phyloP scores from a whole-genome alignment of 2,797 vertebrate genomes.

The Microctenopoma steveboyesi region DNA sequence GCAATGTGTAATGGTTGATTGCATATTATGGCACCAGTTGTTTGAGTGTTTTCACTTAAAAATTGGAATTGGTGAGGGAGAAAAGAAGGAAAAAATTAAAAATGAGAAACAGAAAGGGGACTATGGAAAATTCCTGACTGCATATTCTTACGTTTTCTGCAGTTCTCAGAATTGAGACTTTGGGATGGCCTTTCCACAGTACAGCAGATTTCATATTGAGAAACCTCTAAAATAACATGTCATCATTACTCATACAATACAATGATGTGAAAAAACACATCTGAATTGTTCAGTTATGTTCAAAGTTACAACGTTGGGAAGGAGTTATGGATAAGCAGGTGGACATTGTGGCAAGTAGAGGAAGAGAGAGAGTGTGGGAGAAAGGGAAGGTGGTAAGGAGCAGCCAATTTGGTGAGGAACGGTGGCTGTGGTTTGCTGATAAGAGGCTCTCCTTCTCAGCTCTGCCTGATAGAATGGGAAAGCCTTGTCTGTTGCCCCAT shows the following conservation, averaged over 20 bases:
- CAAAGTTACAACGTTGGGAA: slow-evolving; percentile 47
- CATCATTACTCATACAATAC: slow-evolving; percentile 37
- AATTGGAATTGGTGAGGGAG: slow-evolving; percentile 47
- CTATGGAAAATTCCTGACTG: slow-evolving; percentile 49
- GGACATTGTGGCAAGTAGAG: slow-evolving; percentile 44
- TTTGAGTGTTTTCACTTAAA: slow-evolving; percentile 83
- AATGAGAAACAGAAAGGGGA: slow-evolving; percentile 33
- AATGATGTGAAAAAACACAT: slow-evolving; percentile 19
- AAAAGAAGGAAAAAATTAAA: slow-evolving; percentile 22
- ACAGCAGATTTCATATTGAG: slow-evolving; percentile 25
- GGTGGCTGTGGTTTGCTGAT: slow-evolving; percentile 87
- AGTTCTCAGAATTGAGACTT: slow-evolving; percentile 5
- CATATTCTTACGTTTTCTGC: slow-evolving; percentile 8
- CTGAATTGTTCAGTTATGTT: slow-evolving; percentile 37
- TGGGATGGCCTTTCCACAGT: slow-evolving; percentile 5
- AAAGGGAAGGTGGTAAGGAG: slow-evolving; percentile 58
- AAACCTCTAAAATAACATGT: slow-evolving; percentile 41
- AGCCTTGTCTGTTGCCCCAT: slow-evolving; percentile 87
- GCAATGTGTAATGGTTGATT: slow-evolving; percentile 41
- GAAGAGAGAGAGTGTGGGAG: slow-evolving; percentile 19
- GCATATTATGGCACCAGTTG: slow-evolving; percentile 49
- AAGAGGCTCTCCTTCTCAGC: slow-evolving; percentile 78
- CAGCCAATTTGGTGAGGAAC: slow-evolving; percentile 75
- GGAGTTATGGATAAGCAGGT: slow-evolving; percentile 53
- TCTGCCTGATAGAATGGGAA: slow-evolving; percentile 79